Evolutionary conservation across 2,888 invertebrate species (phyloP), one percentile per base, ranked within the genome.

Genomic region (Mantis religiosa): DNA sequence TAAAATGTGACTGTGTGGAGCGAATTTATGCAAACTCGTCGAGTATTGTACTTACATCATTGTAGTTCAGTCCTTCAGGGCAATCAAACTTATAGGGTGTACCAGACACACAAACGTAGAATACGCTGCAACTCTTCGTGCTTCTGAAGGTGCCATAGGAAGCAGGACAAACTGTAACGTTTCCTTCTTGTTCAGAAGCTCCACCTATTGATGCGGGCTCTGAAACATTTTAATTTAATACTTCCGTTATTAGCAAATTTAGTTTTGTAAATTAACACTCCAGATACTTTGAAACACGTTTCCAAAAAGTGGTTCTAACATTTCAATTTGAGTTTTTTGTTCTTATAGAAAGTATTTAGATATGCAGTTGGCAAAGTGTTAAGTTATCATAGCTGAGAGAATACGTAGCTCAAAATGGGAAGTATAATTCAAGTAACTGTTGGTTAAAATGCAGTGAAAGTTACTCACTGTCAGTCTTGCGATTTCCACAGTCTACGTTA

Each of bases 121-220:
- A 96, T 92, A 95, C 95, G 90, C 94, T 95, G 92, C 96, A 96
- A 92, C 95, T 94, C 34, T 92, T 93, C 89, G 94, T 93, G 92
- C 95, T 95, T 90, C 95, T 94, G 93, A 95, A 96, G 1, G 95
- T 94, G 85, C 96, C 95, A 92, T 95, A 95, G 90, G 94, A 94
- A 88, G 94, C 93, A 28, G 93, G 94, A 91, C 96, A 96, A 14
- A 81, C 28, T 27, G 28, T 71, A 27, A 14, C 27, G 28, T 86
- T 71, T 15, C 54, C 54, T 20, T 15, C 54, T 6, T 25, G 20
- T 0, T 6, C 54, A 71, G 54, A 71, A 71, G 54, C 20, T 71
- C 20, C 87, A 8, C 82, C n/a, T 82, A 89, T 28, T 8, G 89
- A 82, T 6, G 85, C 28, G 20, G 89, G 86, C 28, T 89, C 88